Conservation (phyloP, 1,140 invertebrate species). For the Branchinecta lindahli region DNA sequence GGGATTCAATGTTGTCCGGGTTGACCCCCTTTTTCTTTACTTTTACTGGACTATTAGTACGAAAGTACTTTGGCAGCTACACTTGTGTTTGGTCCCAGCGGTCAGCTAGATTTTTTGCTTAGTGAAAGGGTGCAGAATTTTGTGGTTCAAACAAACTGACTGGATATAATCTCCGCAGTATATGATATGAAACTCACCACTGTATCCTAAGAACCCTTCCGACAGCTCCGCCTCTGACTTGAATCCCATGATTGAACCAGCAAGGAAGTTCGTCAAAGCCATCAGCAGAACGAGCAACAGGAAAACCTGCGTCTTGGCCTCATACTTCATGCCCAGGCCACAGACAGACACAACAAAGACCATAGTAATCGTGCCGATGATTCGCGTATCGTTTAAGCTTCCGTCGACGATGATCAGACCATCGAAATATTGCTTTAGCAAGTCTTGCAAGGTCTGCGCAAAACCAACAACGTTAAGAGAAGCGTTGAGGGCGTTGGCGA, state of each 20-base stretch:
- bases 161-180: no score
- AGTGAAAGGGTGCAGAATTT: no score
- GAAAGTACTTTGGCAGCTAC: no score
- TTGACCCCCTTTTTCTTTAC: no score
- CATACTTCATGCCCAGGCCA: conserved; percentile 18
- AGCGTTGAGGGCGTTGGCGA: conserved; percentile 46
- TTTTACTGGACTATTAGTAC: no score
- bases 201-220: conserved; percentile 71
- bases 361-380: conserved; percentile 27
- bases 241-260: conserved; percentile 73
- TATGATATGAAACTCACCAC: conserved; percentile 45
- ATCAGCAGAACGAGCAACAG: conserved; percentile 71
- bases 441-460: conserved; percentile 40
- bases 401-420: conserved; percentile 27
- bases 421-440: conserved; percentile 26
- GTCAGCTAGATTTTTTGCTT: no score
- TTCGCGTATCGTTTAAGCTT: conserved; percentile 32
- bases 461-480: conserved; percentile 49
- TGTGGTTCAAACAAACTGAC: no score
- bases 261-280: conserved; percentile 77
- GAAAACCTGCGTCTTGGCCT: conserved; percentile 47
- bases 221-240: conserved; percentile 36
- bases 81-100: no score
- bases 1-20: no score
- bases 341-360: conserved; percentile 14